These are phyloP conservation scores for Rhingia campestris DNA, from an alignment of 2,888 invertebrate species.

Conservation along the genomic window DNA sequence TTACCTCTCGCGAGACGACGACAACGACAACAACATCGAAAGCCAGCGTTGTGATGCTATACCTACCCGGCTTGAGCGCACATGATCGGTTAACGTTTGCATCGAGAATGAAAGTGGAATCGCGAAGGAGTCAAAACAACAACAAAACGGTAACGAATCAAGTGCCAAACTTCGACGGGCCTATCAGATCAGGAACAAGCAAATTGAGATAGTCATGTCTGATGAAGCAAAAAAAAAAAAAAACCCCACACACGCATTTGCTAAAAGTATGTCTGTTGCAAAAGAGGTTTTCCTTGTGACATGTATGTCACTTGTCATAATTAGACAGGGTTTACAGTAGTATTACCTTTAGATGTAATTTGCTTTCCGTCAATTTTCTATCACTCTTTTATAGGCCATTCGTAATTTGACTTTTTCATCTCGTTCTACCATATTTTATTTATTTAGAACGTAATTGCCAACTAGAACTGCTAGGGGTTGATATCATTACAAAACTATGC, in stretches of 20 bases:
- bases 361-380: neutral
- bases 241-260: conserved; percentile 21
- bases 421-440: conserved; percentile 3
- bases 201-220: neutral
- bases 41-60: conserved; percentile 1
- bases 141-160: conserved; percentile 36
- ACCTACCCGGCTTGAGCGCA: conserved; percentile 22
- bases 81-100: conserved; percentile 7
- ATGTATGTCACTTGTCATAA: conserved; percentile 4
- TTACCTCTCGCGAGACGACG: conserved; percentile 35
- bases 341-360: neutral
- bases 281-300: conserved; percentile 40
- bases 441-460: conserved; percentile 51
- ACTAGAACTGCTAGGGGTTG: conserved; percentile 36
- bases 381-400: too few species aligned
- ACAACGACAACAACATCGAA: conserved; percentile 1
- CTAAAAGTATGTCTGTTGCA: conserved; percentile 20
- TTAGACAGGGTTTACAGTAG: neutral
- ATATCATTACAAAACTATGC: conserved; percentile 57
- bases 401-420: neutral
- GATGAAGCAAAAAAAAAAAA: neutral
- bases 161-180: conserved; percentile 36
- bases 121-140: conserved; percentile 20
- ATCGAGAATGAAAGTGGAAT: conserved; percentile 55
- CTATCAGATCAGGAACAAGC: conserved; percentile 4